Conservation (phyloP, 2,113 vertebrate species). For the Panthera tigris region DNA sequence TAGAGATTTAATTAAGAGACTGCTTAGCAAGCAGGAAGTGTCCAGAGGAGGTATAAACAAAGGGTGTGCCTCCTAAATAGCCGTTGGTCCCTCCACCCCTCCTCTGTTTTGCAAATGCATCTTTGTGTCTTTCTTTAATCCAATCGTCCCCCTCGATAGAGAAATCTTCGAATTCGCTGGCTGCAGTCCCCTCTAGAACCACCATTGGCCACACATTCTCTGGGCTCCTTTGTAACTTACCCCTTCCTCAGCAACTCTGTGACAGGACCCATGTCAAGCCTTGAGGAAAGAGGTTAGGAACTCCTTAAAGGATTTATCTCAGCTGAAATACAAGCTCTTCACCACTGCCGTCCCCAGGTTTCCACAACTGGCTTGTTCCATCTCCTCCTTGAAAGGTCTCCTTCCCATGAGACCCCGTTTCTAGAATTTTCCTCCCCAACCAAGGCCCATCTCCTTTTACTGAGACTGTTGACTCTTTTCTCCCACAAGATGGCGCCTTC, state of each 20-base stretch:
- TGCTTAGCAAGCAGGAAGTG: not conserved
- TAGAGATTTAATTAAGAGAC: not conserved
- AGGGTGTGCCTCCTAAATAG: not conserved
- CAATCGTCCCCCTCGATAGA: not conserved
- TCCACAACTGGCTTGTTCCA: not conserved
- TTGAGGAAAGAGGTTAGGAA: not conserved
- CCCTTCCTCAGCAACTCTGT: not conserved
- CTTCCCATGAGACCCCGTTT: not conserved
- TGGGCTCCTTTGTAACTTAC: not conserved
- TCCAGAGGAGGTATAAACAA: not conserved
- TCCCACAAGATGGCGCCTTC: not conserved
- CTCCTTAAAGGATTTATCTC: not conserved
- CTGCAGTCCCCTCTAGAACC: not conserved
- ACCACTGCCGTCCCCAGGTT: no score
- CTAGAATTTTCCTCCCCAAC: not conserved
- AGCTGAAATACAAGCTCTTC: not conserved
- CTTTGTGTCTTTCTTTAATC: not conserved
- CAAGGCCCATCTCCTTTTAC: not conserved
- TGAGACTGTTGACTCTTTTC: not conserved
- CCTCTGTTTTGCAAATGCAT: no score
- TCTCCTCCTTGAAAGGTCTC: not conserved
- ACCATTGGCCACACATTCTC: rapidly evolving
- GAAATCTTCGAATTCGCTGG: not conserved
- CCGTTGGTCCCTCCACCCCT: not conserved
- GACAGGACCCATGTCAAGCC: not conserved